Conservation (phyloP, 2,113 vertebrate genomes). For the Sturnus vulgaris region DNA sequence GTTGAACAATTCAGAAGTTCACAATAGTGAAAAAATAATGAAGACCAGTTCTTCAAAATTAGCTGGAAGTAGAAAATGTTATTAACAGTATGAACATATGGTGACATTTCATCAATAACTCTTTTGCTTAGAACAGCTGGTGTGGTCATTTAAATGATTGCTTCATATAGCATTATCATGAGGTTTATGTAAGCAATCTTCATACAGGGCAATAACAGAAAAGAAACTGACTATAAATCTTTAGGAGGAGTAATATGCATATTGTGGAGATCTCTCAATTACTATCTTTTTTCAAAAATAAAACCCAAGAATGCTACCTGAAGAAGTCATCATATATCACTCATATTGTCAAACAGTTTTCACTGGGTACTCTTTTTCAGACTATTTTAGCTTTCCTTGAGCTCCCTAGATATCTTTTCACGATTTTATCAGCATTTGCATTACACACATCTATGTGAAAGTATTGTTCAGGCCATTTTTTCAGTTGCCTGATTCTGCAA, state of each 20-base stretch:
- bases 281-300: not conserved
- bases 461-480: not conserved
- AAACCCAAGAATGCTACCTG: not conserved
- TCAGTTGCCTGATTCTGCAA: not conserved
- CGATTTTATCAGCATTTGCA: not conserved
- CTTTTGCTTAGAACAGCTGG: slow-evolving; percentile 8
- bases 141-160: not conserved
- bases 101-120: slow-evolving; percentile 63
- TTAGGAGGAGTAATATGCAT: not conserved
- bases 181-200: not conserved
- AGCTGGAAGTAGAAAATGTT: not conserved
- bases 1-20: not conserved
- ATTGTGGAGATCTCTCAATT: not conserved
- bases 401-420: not conserved
- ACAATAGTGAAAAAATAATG: not conserved
- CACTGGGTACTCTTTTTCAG: not conserved
- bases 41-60: not conserved
- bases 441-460: not conserved
- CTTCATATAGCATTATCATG: not conserved
- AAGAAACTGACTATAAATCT: not conserved
- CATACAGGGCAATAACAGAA: not conserved
- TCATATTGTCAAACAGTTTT: not conserved
- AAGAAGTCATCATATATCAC: not conserved
- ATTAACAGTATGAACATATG: slow-evolving; percentile 12
- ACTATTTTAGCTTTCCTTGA: not conserved